A percentile compares a stretch with the other conserved stretches of the same genome.
Conservation (phyloP, 2,113 vertebrate species). For the Excalfactoria chinensis region DNA sequence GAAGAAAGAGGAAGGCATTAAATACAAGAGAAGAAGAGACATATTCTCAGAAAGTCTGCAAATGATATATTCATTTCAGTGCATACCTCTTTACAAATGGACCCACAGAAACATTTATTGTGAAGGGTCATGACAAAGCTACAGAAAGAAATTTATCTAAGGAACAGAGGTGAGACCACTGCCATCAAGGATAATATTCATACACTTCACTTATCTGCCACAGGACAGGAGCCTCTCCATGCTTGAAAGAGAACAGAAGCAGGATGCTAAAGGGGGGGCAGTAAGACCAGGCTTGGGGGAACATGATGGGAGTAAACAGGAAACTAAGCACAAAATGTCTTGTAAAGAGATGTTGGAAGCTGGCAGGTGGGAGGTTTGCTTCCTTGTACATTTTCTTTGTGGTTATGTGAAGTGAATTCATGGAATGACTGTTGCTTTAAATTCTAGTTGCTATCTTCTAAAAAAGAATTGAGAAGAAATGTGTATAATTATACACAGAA, state of each 20-base stretch:
- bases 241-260: neutral
- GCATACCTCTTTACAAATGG: neutral
- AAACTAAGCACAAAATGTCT: neutral
- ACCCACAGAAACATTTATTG: neutral
- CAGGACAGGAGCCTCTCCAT: neutral
- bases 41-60: neutral
- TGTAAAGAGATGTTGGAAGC: neutral
- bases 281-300: neutral
- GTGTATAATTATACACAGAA: conserved; percentile 61
- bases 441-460: conserved; percentile 49
- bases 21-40: neutral
- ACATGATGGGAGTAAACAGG: neutral
- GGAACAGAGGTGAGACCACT: neutral
- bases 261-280: neutral
- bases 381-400: neutral
- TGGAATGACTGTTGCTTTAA: conserved; percentile 64
- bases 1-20: neutral
- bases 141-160: neutral
- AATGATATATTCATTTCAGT: neutral
- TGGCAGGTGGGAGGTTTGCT: neutral
- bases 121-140: neutral
- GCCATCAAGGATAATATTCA: neutral
- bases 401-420: neutral
- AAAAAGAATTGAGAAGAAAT: conserved; percentile 63
- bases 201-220: neutral